Percentiles rank a stretch among this genome's conserved stretches.
These are phyloP conservation scores for Scaptodrosophila latifasciaeformis DNA, from an alignment of 2,888 invertebrate species.

Conservation along the genomic window DNA sequence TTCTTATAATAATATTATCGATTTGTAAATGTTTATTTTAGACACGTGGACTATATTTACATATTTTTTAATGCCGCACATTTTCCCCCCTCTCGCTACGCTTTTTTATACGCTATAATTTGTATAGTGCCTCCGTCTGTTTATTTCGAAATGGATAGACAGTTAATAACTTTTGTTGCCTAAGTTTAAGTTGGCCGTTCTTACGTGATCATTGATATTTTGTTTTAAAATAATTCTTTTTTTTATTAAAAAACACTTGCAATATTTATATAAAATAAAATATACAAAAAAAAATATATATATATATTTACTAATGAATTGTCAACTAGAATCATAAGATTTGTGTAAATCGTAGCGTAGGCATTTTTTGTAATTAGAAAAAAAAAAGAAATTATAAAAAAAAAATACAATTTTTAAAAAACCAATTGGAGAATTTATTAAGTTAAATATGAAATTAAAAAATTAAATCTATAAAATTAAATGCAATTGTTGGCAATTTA, in stretches of 20 bases:
- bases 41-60: slow-evolving; percentile 11
- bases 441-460: slow-evolving; percentile 32
- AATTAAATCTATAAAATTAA: slow-evolving; percentile 17
- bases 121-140: slow-evolving; percentile 22
- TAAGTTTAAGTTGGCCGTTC: slow-evolving; percentile 61
- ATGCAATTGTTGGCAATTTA: slow-evolving; percentile 15
- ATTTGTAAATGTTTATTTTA: background rate
- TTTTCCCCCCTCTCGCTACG: slow-evolving; percentile 41
- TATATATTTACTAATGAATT: slow-evolving; percentile 7
- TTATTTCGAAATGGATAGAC: background rate
- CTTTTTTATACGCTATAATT: slow-evolving; percentile 15
- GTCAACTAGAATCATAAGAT: slow-evolving; percentile 57
- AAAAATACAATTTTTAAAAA: slow-evolving; percentile 23
- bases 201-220: slow-evolving; percentile 54
- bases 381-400: too few species aligned
- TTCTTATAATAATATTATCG: slow-evolving; percentile 40
- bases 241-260: slow-evolving; percentile 1
- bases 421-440: slow-evolving; percentile 62
- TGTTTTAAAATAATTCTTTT: slow-evolving; percentile 16
- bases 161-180: slow-evolving; percentile 48
- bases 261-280: background rate
- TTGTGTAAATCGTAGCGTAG: slow-evolving; percentile 65
- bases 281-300: background rate
- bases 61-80: slow-evolving; percentile 54
- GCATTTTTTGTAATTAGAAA: slow-evolving; percentile 63